Conservation (phyloP, 2,888 invertebrate genomes). For the Cryptus viduatorius region DNA sequence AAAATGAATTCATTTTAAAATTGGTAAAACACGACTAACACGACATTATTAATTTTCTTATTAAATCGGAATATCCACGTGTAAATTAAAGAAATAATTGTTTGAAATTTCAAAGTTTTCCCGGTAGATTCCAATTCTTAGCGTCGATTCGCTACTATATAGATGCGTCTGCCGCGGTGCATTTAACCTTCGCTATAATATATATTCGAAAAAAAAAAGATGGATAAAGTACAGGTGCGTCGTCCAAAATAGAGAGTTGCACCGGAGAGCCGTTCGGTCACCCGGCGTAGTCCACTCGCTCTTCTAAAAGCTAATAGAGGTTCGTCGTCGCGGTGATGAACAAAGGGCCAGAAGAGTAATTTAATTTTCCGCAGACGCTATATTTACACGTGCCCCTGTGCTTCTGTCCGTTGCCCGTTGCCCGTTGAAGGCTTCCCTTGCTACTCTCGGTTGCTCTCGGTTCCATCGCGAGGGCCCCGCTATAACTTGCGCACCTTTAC, state of each 20-base stretch:
- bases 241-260: conserved; percentile 42
- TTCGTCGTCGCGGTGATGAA: conserved; percentile 69
- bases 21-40: too few relatives aligned
- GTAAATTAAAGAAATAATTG: too few relatives aligned
- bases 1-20: too few relatives aligned
- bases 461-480: conserved; percentile 11
- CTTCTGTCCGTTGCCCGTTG: conserved; percentile 30
- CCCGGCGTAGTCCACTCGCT: conserved; percentile 53
- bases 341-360: conserved; percentile 69
- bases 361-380: conserved; percentile 68
- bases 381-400: conserved; percentile 65
- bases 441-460: not conserved
- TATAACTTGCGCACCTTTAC: conserved; percentile 61
- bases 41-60: too few relatives aligned
- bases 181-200: not conserved
- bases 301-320: conserved; percentile 65
- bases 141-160: conserved; percentile 35
- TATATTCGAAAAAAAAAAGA: conserved; percentile 31
- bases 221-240: conserved; percentile 63
- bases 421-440: conserved; percentile 16
- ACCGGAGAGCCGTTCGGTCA: conserved; percentile 60
- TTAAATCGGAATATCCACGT: too few relatives aligned
- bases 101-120: not conserved
- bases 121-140: not conserved
- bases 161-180: conserved; percentile 58